Conservation (phyloP, 2,113 vertebrate genomes). For the Gopherus flavomarginatus region DNA sequence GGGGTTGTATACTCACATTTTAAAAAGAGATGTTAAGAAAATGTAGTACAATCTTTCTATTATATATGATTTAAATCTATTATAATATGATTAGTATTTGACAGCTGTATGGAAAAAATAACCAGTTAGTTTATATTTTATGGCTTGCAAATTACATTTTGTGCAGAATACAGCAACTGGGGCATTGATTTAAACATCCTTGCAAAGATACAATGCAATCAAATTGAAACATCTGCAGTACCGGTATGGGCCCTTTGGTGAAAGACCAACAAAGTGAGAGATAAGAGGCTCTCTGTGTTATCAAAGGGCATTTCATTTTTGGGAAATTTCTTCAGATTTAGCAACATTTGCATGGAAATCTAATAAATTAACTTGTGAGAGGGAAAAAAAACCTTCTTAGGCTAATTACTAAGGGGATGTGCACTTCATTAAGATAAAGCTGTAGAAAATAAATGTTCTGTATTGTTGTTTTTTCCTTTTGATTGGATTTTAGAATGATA, state of each 20-base stretch:
- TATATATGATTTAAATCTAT: slow-evolving; percentile 29
- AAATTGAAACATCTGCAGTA: slow-evolving; percentile 66
- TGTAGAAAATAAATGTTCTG: slow-evolving; percentile 66
- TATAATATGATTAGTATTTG: slow-evolving; percentile 51
- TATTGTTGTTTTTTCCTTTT: slow-evolving; percentile 68
- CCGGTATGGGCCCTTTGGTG: slow-evolving; percentile 43
- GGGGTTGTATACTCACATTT: slow-evolving; percentile 52
- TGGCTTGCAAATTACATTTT: slow-evolving; percentile 65
- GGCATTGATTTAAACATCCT: slow-evolving; percentile 51
- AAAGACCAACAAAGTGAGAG: slow-evolving; percentile 39
- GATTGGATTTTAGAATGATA: slow-evolving; percentile 60
- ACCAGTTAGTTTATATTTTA: slow-evolving; percentile 47
- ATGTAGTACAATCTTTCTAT: slow-evolving; percentile 18
- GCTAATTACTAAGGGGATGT: slow-evolving; percentile 71
- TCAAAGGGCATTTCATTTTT: slow-evolving; percentile 58
- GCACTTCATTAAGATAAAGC: slow-evolving; percentile 77
- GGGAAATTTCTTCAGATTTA: slow-evolving; percentile 55
- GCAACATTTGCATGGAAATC: slow-evolving; percentile 43
- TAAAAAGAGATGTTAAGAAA: slow-evolving; percentile 54
- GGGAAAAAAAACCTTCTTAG: neutral
- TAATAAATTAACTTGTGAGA: slow-evolving; percentile 57
- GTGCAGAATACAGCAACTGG: slow-evolving; percentile 30
- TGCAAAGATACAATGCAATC: slow-evolving; percentile 44
- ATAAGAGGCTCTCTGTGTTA: slow-evolving; percentile 30
- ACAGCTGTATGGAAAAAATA: slow-evolving; percentile 31